Evolutionary conservation across 2,797 vertebrate genomes (phyloP), one percentile per base, ranked within the genome.

Genomic region (Sebastes minor): DNA sequence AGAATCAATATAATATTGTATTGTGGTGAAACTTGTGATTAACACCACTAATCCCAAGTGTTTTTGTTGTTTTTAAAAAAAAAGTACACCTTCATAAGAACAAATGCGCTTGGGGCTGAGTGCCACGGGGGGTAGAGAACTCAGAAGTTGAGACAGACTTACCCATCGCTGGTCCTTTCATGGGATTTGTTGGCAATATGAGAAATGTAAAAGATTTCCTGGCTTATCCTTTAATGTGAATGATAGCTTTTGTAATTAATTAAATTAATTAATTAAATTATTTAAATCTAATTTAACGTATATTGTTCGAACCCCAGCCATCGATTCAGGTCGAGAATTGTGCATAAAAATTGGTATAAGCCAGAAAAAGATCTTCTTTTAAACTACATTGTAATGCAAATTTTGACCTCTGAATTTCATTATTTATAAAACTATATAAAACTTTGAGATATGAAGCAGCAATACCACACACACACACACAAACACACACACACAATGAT

Each of bases 361-460:
- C 42, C 42, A 16, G 16, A 46, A 46, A 46, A 46, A 46, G 0
- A 46, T 46, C 32, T 63, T 46, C 38, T 42, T 38, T 38, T 53
- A 11, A 33, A 42, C 12, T 28, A 10, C 4, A 49, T 3, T 33
- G 10, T 49, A 14, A 46, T 65, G 9, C 8, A 18, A 6, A 64
- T 30, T 23, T 18, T 60, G 3, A 68, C 25, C 8, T 6, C 1
- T 35, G 7, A 52, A 14, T 61, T 78, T 70, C 0, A 57, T 1
- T 80, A 57, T 82, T 86, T 76, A 84, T 78, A 23, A 49, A 74
- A n/a, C 33, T 42, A 42, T 23, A 46, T 11, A 38, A 18, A 52
- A 67, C 3, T 53, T 61, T 27, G 14, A 60, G 3, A 76, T 32
- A 20, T 69, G 27, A 13, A 38, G n/a, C 35, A 60, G 23, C 9